Evolutionary conservation across 2,888 invertebrate species (phyloP).

Genomic region (Drosophila flavopinicola): DNA sequence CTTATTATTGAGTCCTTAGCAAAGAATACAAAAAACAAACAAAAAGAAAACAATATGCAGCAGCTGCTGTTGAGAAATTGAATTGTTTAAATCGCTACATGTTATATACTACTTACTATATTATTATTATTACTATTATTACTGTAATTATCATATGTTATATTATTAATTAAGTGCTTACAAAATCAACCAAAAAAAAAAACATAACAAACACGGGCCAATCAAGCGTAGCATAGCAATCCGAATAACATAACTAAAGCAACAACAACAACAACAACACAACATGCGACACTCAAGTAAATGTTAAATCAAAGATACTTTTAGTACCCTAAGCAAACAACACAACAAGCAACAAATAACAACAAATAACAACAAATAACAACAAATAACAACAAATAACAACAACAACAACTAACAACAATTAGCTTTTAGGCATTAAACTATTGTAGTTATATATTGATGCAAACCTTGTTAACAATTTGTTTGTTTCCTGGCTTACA

Average conservation of each 20-base stretch:
- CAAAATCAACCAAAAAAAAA: slow-evolving; percentile 50
- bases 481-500: slow-evolving; percentile 25
- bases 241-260: slow-evolving; percentile 41
- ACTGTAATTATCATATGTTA: slow-evolving; percentile 39
- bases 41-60: slow-evolving; percentile 5
- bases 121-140: slow-evolving; percentile 33
- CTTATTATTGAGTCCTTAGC: slow-evolving; percentile 72
- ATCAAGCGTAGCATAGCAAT: slow-evolving; percentile 61
- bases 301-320: slow-evolving; percentile 74
- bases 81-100: slow-evolving; percentile 54
- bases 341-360: slow-evolving; percentile 18
- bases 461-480: slow-evolving; percentile 33
- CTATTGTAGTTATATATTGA: slow-evolving; percentile 23
- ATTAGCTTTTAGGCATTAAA: slow-evolving; percentile 40
- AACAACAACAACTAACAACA: slow-evolving; percentile 36
- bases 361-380: too few relatives aligned
- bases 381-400: too few relatives aligned
- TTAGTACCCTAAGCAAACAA: slow-evolving; percentile 40
- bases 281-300: slow-evolving; percentile 68
- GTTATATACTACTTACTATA: slow-evolving; percentile 47
- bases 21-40: slow-evolving; percentile 26
- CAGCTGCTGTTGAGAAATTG: slow-evolving; percentile 32
- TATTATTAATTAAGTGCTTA: slow-evolving; percentile 54
- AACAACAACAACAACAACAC: slow-evolving; percentile 18
- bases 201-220: slow-evolving; percentile 50